Conservation (phyloP, 2,113 vertebrate species). For the Tenrec ecaudatus region DNA sequence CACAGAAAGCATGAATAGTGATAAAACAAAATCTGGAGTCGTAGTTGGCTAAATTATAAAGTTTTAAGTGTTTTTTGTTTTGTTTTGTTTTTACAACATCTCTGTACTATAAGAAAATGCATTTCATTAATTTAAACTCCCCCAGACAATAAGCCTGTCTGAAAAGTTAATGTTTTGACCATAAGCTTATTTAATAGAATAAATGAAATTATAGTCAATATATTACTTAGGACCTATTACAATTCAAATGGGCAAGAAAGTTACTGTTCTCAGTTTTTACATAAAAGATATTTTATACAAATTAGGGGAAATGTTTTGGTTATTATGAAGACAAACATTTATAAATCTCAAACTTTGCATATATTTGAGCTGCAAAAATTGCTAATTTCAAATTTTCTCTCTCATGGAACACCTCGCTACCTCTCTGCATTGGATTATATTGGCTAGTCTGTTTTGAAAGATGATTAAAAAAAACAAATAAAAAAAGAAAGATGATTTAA, state of each 20-base stretch:
- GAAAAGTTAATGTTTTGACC: conserved; percentile 21
- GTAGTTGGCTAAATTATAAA: conserved; percentile 17
- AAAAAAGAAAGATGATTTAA: neutral
- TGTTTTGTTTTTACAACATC: neutral
- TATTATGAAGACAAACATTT: neutral
- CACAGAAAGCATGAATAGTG: neutral
- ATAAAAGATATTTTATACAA: neutral
- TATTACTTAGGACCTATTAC: neutral
- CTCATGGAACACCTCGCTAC: neutral
- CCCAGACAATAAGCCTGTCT: conserved; percentile 17
- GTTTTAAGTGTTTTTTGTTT: conserved; percentile 24
- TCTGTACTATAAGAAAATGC: conserved; percentile 12
- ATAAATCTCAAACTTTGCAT: neutral
- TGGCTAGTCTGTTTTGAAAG: neutral
- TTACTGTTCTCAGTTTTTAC: conserved; percentile 4
- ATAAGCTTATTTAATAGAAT: conserved; percentile 2
- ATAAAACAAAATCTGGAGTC: neutral
- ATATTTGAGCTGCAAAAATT: neutral
- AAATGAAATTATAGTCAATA: conserved; percentile 19
- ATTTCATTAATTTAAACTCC: conserved; percentile 36
- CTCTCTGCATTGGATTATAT: neutral
- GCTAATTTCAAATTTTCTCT: neutral
- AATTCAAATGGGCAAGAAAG: neutral
- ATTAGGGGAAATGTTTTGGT: neutral
- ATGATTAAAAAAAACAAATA: too few relatives aligned